phyloP scores from a whole-genome alignment of 2,797 vertebrate species.

The Lepidocolaptes lacrymiger region DNA sequence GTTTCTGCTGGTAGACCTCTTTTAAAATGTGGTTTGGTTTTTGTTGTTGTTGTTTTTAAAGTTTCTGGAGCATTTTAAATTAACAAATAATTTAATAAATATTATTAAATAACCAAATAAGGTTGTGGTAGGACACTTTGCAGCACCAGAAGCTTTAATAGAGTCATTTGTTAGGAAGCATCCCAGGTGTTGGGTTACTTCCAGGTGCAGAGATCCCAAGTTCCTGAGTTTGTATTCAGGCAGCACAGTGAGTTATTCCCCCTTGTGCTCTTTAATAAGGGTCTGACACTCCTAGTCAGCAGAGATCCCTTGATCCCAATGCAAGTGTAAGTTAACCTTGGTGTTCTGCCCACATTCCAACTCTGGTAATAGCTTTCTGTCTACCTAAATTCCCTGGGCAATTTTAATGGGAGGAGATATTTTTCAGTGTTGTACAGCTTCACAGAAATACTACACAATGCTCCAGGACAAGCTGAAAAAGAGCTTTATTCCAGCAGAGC shows the following conservation, averaged over 20 bases:
- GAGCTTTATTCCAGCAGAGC: not conserved
- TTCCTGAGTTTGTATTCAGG: not conserved
- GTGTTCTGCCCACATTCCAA: not conserved
- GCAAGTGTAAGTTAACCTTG: not conserved
- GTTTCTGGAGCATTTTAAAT: not conserved
- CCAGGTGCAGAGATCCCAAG: not conserved
- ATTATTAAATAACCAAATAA: not conserved
- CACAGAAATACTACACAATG: not conserved
- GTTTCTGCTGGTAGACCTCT: not conserved
- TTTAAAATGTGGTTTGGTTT: not conserved
- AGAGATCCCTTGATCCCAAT: not conserved
- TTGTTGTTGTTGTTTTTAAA: not conserved
- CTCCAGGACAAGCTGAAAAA: constrained; percentile 1
- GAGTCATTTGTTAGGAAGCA: not conserved
- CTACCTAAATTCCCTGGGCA: constrained; percentile 14
- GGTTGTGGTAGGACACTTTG: not conserved
- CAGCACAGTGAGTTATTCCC: not conserved
- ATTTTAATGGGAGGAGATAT: not conserved
- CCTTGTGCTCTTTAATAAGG: not conserved
- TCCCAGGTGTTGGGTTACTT: not conserved
- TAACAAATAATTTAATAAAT: constrained; percentile 30
- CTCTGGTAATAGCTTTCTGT: constrained; percentile 31
- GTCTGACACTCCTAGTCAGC: not conserved
- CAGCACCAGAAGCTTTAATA: not conserved
- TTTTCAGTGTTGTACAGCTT: constrained; percentile 10